These are phyloP conservation scores for Muricea muricata DNA, from an alignment of 92 coral and sea anemone species.

Conservation along the genomic window DNA sequence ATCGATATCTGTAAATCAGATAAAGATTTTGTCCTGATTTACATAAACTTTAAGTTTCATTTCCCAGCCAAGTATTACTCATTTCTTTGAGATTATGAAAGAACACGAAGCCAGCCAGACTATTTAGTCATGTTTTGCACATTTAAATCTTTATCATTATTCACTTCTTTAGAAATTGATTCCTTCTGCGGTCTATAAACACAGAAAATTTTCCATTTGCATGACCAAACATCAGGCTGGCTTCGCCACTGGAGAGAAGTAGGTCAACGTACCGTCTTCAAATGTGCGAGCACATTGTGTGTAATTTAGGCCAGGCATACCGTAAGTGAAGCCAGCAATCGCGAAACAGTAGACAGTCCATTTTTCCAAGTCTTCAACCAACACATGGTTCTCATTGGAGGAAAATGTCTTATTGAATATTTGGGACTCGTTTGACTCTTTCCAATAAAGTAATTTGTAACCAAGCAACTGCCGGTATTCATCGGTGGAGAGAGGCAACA, in stretches of 20 bases:
- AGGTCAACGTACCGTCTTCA: not conserved
- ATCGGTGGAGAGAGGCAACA: not conserved
- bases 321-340: not conserved
- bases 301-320: not conserved
- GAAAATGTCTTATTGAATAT: not conserved
- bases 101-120: no score
- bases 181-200: no score
- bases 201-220: no score
- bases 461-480: not conserved
- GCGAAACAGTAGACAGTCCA: conserved; percentile 30
- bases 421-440: not conserved
- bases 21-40: no score
- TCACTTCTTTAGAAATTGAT: no score
- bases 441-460: not conserved
- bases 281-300: not conserved
- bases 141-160: no score
- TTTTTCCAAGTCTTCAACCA: conserved; percentile 10
- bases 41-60: no score
- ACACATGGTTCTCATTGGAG: not conserved
- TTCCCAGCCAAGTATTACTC: no score
- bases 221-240: no score
- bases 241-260: not conserved
- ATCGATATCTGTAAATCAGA: no score
- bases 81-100: no score
- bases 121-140: no score